Base-by-base conservation (phyloP, 2,113 vertebrate species). In the Onychorhynchus coronatus region DNA sequence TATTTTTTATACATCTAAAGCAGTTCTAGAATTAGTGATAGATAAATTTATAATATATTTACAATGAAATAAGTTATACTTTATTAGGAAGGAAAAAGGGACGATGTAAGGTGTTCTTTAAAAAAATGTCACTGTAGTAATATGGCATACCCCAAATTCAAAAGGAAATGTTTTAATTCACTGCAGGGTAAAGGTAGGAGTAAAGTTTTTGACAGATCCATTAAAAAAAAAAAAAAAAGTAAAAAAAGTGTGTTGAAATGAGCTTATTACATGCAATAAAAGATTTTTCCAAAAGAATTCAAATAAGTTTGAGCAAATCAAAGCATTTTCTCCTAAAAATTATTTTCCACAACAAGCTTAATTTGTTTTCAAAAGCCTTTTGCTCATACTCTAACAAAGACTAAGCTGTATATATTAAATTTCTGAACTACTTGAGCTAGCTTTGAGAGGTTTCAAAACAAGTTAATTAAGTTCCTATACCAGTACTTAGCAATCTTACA, bases 281-380 rank as follows among this genome's bases (percentile, higher is more conserved):
- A 39, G 3, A 33, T 3, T 35, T 84, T 71, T 4, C 16, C 6
- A n/a, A 61, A 63, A 6, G 2, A 82, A 72, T 75, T 59, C 1
- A 88, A 72, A 72, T 24, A 75, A 82, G 35, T 3, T 24, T 85
- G 41, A 35, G 62, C 27, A 4, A 76, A 61, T 41, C 4, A 73
- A 81, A 77, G 7, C 0, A 0, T 22, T 30, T 23, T 41, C 22
- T 2, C 4, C 5, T 1, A 0, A 27, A 23, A 52, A 39, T 82
- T 42, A 24, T 73, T 84, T 76, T 18, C 4, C 11, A 47, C 7
- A 9, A 12, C 4, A 52, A 52, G 1, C 2, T 52, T 87, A 31
- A 56, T 81, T 89, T 91, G 2, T 12, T 49, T 41, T 41, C 11
- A 59, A 67, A 81, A 55, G 11, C 9, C 1, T 73, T 73, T 84